Percentiles rank a stretch among this genome's conserved stretches.
phyloP scores from a whole-genome alignment of 2,797 vertebrate genomes.

The Manis pentadactyla region DNA sequence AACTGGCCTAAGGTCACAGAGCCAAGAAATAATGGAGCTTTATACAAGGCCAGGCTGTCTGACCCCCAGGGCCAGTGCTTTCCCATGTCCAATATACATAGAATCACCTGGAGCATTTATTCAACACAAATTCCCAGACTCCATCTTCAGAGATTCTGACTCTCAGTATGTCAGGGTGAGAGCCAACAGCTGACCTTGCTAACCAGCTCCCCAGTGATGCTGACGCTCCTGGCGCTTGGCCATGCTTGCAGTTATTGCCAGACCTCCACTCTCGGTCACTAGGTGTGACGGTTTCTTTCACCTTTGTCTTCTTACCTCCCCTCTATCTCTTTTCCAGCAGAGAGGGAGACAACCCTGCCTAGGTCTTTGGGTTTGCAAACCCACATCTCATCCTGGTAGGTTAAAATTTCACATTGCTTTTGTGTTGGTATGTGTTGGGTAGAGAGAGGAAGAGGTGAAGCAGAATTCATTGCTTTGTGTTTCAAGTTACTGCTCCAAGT shows the following conservation, averaged over 20 bases:
- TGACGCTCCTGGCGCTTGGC: not conserved
- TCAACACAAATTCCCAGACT: not conserved
- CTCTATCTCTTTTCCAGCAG: not conserved
- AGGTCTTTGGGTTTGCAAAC: not conserved
- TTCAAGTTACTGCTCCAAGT: not conserved
- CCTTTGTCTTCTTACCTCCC: not conserved
- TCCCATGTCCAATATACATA: not conserved
- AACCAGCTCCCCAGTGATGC: not conserved
- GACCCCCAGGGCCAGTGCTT: not conserved
- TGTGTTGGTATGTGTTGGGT: not conserved
- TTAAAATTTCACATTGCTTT: not conserved
- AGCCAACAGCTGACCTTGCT: not conserved
- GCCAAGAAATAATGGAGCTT: not conserved
- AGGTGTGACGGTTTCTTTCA: not conserved
- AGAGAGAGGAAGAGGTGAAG: not conserved
- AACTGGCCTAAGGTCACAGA: not conserved
- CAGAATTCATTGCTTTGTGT: not conserved
- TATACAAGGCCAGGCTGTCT: not conserved
- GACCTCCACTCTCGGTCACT: not conserved
- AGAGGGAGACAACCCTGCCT: not conserved
- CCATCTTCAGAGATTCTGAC: not conserved
- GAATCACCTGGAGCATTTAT: not conserved
- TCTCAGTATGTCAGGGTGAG: not conserved
- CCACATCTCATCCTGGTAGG: not conserved
- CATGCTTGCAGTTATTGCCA: not conserved